Percentiles rank a stretch among this genome's conserved stretches.
These are phyloP conservation scores for Drosophila serrata DNA, from an alignment of 1,140 invertebrate genomes.

Conservation along the genomic window DNA sequence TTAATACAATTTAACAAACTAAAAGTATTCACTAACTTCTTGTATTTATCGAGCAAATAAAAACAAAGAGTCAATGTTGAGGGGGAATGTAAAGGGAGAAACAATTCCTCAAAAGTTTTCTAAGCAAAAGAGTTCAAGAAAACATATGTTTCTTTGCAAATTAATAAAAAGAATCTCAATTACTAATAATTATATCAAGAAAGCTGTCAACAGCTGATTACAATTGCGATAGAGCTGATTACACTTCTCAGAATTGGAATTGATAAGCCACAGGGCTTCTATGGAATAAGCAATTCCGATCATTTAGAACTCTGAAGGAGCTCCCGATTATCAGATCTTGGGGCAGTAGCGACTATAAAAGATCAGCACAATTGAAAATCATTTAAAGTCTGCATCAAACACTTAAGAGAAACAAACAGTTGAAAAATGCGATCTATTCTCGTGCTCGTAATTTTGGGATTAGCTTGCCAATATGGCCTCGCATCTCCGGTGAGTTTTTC, in stretches of 20 bases:
- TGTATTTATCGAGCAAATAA: no score
- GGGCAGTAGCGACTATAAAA: neutral
- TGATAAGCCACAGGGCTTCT: neutral
- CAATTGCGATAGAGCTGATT: no score
- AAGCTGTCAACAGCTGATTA: neutral
- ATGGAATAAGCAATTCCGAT: neutral
- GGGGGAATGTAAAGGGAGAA: no score
- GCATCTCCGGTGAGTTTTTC: neutral
- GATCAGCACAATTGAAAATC: neutral
- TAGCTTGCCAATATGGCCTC: neutral
- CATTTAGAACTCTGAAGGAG: neutral
- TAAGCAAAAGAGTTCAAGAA: neutral
- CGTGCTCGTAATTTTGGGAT: neutral
- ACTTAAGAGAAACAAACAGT: neutral
- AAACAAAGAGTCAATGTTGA: no score
- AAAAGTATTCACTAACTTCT: no score
- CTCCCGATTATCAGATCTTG: neutral
- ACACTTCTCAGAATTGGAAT: neutral
- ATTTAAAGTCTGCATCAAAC: neutral
- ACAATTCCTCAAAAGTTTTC: neutral
- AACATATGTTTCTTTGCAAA: neutral
- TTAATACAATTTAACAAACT: no score
- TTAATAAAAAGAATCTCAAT: neutral
- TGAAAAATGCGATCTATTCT: neutral
- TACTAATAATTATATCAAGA: neutral